Conservation (phyloP, 2,113 vertebrate genomes). For the Nematolebias whitei region DNA sequence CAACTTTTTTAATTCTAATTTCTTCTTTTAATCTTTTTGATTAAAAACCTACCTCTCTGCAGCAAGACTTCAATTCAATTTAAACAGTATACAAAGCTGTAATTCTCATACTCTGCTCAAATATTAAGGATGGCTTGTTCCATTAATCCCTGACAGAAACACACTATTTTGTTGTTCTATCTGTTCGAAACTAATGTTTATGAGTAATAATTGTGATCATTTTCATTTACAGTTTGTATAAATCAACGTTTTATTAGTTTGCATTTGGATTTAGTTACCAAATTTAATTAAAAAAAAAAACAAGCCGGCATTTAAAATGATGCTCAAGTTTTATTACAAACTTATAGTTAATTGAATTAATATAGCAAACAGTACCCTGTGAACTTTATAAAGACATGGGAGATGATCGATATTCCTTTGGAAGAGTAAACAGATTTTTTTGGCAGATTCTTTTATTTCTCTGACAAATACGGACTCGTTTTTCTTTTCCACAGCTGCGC, state of each 20-base stretch:
- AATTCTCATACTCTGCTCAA: no score
- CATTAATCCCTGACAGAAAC: no score
- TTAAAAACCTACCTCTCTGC: no score
- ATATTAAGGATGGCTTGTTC: no score
- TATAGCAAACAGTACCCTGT: not conserved
- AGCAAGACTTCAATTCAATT: no score
- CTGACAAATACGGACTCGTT: not conserved
- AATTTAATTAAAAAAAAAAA: not conserved
- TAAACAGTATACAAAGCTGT: no score
- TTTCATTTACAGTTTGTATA: no score
- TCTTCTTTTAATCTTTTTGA: no score
- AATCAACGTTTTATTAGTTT: not conserved
- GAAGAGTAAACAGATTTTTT: conserved; percentile 3
- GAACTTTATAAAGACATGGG: not conserved
- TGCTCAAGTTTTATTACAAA: not conserved
- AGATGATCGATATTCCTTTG: not conserved
- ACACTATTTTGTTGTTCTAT: no score
- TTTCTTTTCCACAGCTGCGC: not conserved
- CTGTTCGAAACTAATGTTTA: no score
- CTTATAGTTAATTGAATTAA: not conserved
- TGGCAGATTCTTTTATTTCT: not conserved
- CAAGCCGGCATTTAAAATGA: not conserved
- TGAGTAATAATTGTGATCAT: no score
- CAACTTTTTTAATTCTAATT: not conserved
- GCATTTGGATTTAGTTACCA: not conserved